phyloP scores from a whole-genome alignment of 2,888 invertebrate genomes.

The Rotaria macrura region DNA sequence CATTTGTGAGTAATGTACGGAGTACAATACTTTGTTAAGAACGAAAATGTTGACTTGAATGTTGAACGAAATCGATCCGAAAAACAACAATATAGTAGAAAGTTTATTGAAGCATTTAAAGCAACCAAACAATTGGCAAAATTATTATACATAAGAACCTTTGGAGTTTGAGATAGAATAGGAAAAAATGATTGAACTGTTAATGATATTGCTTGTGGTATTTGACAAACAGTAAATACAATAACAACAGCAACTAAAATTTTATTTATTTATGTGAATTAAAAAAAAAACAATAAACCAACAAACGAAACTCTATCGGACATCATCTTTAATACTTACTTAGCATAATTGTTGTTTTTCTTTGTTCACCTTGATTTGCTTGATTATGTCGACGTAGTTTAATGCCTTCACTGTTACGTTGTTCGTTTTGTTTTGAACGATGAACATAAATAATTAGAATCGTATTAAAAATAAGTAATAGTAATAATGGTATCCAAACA shows the following conservation, averaged over 20 bases:
- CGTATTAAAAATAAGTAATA: slow-evolving; percentile 64
- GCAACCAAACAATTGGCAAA: slow-evolving; percentile 63
- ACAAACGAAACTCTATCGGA: too few species aligned
- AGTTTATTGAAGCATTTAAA: slow-evolving; percentile 66
- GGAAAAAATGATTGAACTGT: slow-evolving; percentile 34
- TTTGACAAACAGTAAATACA: slow-evolving; percentile 64
- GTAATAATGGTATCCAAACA: slow-evolving; percentile 60
- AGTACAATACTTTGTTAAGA: slow-evolving; percentile 34
- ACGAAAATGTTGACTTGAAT: slow-evolving; percentile 37
- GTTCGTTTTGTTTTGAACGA: neutral
- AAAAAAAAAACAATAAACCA: too few species aligned
- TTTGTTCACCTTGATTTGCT: slow-evolving; percentile 46
- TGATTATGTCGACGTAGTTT: slow-evolving; percentile 46
- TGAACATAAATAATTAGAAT: slow-evolving; percentile 59
- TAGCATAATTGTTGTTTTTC: slow-evolving; percentile 64
- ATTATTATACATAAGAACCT: slow-evolving; percentile 56
- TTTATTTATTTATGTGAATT: too few species aligned
- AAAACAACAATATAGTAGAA: slow-evolving; percentile 66
- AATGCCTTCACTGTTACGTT: neutral
- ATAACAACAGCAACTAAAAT: slow-evolving; percentile 59
- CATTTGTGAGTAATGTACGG: slow-evolving; percentile 33
- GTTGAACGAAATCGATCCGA: slow-evolving; percentile 64
- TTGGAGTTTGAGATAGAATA: slow-evolving; percentile 26
- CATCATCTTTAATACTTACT: slow-evolving; percentile 40
- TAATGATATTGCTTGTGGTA: slow-evolving; percentile 58